phyloP scores from a whole-genome alignment of 2,113 vertebrate species.

The Eubucco bourcierii region DNA sequence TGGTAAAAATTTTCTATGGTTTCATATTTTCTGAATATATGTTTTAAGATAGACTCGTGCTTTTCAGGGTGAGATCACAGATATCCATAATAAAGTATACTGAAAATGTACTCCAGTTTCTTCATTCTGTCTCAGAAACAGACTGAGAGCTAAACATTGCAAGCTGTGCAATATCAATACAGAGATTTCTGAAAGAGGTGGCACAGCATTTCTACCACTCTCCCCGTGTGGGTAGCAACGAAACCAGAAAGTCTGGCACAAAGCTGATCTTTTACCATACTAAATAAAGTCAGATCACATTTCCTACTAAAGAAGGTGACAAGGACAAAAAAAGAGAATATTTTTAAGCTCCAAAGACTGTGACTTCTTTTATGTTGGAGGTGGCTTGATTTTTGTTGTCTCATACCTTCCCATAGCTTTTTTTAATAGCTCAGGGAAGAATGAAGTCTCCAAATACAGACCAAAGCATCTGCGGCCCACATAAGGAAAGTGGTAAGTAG shows the following conservation, averaged over 20 bases:
- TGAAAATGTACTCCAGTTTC: not conserved
- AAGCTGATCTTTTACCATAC: not conserved
- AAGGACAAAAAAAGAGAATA: not conserved
- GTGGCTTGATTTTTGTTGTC: not conserved
- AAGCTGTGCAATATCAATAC: not conserved
- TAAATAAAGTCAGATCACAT: not conserved
- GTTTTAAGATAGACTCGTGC: not conserved
- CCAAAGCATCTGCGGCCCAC: slow-evolving; percentile 38
- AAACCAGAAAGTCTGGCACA: not conserved
- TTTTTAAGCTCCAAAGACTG: not conserved
- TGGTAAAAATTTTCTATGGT: not conserved
- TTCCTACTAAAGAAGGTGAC: not conserved
- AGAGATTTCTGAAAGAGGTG: not conserved
- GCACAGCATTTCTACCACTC: not conserved
- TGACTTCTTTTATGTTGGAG: not conserved
- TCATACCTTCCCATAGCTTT: not conserved
- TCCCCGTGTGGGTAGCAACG: not conserved
- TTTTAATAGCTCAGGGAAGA: not conserved
- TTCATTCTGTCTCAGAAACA: not conserved
- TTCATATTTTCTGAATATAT: not conserved
- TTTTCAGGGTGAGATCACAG: not conserved
- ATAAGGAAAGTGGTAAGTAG: slow-evolving; percentile 21
- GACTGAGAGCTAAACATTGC: not conserved
- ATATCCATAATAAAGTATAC: not conserved
- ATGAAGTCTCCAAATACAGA: not conserved